Evolutionary conservation across 1,140 invertebrate species (phyloP), one percentile per base, ranked within the genome.

Genomic region (Pachyrhynchus sulphureomaculatus): DNA sequence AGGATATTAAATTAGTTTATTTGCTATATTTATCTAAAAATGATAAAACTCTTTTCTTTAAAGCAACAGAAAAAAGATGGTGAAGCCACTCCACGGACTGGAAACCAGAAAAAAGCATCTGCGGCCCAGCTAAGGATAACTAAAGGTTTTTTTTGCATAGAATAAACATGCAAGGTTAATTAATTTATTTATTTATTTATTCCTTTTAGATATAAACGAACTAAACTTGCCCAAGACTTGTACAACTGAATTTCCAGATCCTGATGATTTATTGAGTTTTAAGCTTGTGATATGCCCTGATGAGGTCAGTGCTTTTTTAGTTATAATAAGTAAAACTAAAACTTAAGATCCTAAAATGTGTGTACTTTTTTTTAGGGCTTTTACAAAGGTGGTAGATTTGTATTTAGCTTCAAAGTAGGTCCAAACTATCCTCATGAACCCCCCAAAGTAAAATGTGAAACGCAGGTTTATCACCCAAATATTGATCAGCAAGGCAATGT

Each of bases 11-110:
- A 56, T 20, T 56, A 42, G 36, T 29, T 44, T 18, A 42, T 5
- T 42, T 21, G 5, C 39, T 33, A n/a, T n/a, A 13, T 42, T 18
- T 24, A 5, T 18, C 23, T 18, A 24, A 65, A 76, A 72, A 97
- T 98, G 95, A 97, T 98, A 78, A 97, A 96, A 86, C 85, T 98
- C 80, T 98, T 97, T 85, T 95, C 94, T 52, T 82, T 97, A 72
- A 98, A 97, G 83, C 93, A 97, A 84, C 93, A 96, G 80, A 95
- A 96, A 83, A 97, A 97, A 83, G 93, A 97, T 85, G 94, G 93
- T 67, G 91, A 94, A 79, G 80, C 86, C 55, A 85, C 88, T 73
- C 85, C 86, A 53, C 85, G 85, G 76, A 80, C 83, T 75, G 87
- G 86, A 62, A 87, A 84, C 71, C 84, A 86, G 76, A 91, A 92